Conservation (phyloP, 2,113 vertebrate species). For the Cervus canadensis region DNA sequence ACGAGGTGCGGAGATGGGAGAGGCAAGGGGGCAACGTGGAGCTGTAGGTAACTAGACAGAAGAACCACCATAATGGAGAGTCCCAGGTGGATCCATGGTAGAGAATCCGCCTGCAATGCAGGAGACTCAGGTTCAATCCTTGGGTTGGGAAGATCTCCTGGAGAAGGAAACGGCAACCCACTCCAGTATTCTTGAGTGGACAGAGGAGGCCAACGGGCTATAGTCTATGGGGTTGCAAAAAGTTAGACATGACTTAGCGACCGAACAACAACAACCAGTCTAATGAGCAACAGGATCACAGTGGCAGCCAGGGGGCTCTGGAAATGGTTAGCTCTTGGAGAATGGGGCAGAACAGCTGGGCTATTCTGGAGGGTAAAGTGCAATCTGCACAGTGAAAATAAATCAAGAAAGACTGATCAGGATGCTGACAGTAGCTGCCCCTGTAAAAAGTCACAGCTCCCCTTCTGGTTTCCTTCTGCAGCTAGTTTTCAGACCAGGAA, state of each 20-base stretch:
- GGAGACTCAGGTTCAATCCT: not conserved
- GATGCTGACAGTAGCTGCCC: not conserved
- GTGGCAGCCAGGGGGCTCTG: not conserved
- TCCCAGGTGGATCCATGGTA: not conserved
- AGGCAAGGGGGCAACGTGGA: not conserved
- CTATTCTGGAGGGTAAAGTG: not conserved
- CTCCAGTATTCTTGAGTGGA: not conserved
- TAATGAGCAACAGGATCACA: too few species aligned
- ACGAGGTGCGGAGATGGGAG: too few species aligned
- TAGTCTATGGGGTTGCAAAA: not conserved
- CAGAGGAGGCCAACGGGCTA: not conserved
- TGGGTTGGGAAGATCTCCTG: not conserved
- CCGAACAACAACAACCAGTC: not conserved
- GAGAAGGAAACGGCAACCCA: not conserved
- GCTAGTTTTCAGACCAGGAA: not conserved
- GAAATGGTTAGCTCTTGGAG: not conserved
- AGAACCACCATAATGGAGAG: not conserved
- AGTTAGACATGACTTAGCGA: not conserved
- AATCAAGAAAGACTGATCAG: not conserved
- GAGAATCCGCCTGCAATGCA: not conserved
- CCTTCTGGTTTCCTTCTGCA: not conserved
- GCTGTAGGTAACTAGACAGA: not conserved
- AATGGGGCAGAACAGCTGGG: accelerated
- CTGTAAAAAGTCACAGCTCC: not conserved
- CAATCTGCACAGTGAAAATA: not conserved